phyloP scores from a whole-genome alignment of 2,888 invertebrate genomes.

The Pandemis corylana region DNA sequence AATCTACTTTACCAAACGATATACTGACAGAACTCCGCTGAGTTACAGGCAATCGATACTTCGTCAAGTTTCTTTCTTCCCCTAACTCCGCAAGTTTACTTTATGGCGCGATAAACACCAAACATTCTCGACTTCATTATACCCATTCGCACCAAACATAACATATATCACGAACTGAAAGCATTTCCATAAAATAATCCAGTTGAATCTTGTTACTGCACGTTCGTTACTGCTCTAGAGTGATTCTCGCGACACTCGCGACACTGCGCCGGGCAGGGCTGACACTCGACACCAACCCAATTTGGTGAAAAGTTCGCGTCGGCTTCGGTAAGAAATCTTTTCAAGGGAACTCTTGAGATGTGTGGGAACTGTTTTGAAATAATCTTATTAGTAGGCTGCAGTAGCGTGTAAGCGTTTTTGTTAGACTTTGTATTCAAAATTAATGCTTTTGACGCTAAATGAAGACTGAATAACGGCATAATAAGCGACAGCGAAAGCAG shows the following conservation, averaged over 20 bases:
- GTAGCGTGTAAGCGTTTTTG: too few species aligned
- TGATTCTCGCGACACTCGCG: neutral
- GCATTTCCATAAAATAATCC: conserved; percentile 28
- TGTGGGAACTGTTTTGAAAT: neutral
- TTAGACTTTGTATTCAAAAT: too few species aligned
- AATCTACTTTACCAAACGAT: neutral
- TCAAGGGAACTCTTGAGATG: conserved; percentile 1
- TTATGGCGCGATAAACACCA: neutral
- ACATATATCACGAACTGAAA: conserved; percentile 25
- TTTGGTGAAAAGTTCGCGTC: conserved; percentile 3
- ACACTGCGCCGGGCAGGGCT: conserved; percentile 9
- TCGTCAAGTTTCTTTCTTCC: neutral
- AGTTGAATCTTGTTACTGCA: conserved; percentile 21
- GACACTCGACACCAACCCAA: conserved; percentile 15
- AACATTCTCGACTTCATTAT: conserved; percentile 6
- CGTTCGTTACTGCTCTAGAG: conserved; percentile 26
- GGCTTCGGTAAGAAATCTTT: neutral
- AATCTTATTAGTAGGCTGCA: too few species aligned
- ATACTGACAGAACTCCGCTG: neutral
- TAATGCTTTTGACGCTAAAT: too few species aligned
- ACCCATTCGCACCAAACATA: conserved; percentile 13
- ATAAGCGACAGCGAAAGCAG: too few species aligned
- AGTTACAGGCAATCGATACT: conserved; percentile 3
- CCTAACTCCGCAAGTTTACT: neutral
- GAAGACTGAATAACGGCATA: too few species aligned